Evolutionary conservation across 2,113 vertebrate genomes (phyloP).

Genomic region (Atrichornis clamosus): DNA sequence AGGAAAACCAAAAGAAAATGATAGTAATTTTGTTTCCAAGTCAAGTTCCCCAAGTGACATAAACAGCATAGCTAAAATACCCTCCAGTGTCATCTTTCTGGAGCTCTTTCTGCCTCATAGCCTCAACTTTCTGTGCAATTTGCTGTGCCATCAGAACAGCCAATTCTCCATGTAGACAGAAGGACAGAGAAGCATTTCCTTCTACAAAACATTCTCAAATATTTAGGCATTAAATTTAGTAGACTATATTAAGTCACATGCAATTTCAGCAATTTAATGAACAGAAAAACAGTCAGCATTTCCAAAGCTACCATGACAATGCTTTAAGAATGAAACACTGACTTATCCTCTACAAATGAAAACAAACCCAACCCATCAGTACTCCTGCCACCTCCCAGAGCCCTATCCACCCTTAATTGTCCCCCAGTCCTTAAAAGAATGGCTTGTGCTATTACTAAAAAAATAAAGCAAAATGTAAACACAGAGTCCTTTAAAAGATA

Average conservation of each 20-base stretch:
- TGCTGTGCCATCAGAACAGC: background rate
- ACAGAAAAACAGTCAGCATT: background rate
- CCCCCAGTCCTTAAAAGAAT: background rate
- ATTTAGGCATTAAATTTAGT: background rate
- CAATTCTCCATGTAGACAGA: background rate
- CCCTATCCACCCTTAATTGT: background rate
- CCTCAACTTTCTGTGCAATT: background rate
- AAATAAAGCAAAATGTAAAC: background rate
- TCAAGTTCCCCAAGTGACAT: background rate
- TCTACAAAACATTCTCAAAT: background rate
- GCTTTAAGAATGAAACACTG: background rate
- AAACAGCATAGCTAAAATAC: background rate
- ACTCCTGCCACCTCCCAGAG: background rate
- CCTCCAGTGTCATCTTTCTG: background rate
- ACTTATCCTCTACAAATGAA: background rate
- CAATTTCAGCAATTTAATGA: background rate
- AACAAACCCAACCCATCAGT: background rate
- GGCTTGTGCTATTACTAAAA: background rate
- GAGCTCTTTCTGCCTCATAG: background rate
- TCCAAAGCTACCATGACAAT: background rate
- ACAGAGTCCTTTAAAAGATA: background rate
- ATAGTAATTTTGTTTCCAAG: background rate
- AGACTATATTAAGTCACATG: background rate
- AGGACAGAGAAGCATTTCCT: background rate
- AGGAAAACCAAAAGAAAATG: background rate